Base-by-base conservation (phyloP, 2,888 invertebrate genomes). In the Endotricha flammealis region DNA sequence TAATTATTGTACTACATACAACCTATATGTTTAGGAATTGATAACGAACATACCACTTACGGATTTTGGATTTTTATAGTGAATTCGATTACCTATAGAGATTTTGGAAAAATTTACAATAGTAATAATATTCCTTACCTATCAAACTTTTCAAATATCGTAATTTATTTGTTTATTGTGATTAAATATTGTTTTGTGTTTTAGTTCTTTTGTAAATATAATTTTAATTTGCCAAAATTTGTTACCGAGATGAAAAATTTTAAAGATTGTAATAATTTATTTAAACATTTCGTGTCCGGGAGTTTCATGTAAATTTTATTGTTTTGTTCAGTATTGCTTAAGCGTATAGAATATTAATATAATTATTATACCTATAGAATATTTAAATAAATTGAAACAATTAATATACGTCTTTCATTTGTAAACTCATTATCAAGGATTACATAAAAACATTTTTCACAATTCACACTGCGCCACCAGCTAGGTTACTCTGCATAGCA, bases 311-410 rank as follows among this genome's bases (percentile, higher is more conserved):
- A 83, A 79, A 83, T 81, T 82, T 77, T 83, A 82, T 82, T 64
- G 72, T 82, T 83, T 79, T 77, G 81, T 85, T 83, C 82, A 77
- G 80, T 81, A 85, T 81, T 82, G 70, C 67, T 58, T 83, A 82
- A 80, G 80, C 66, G 64, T 71, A 80, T 78, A 80, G 70, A 75
- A 74, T 79, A 77, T 72, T 72, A 67, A 70, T 68, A 64, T 67
- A 65, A 79, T 67, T 57, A 68, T 62, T 71, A 70, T 68, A 48
- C 40, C 55, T 65, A 69, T 75, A 78, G 69, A 72, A 49, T 76
- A 78, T 78, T 76, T 72, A 73, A 79, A 79, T 74, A 77, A 77
- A 66, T 42, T 44, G 36, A 48, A 42, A 40, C 41, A 29, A 39
- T 28, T 28, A 20, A 7, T 16, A 32, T 28, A 16, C 1, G 29